Evolutionary conservation across 2,888 invertebrate genomes (phyloP), one percentile per base, ranked within the genome.

Genomic region (Idaea biselata): DNA sequence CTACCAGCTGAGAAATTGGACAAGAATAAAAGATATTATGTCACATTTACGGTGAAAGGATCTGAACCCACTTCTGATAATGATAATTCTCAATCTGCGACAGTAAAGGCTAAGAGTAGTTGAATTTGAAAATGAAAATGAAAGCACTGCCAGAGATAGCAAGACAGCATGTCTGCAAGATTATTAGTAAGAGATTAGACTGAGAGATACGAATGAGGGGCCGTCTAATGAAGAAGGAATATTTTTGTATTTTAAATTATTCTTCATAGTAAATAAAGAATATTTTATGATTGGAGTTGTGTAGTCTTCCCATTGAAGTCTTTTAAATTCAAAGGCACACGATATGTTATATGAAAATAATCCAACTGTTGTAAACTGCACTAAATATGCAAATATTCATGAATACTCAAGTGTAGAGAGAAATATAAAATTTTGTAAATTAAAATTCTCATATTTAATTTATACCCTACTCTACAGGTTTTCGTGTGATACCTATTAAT

Each of bases 21-120:
- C 84, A 96, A 96, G 81, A 97, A 96, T 82, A 98, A 97, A 87
- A 94, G 97, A 80, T 98, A 98, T 88, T 97, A 97, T 85, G 97
- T 98, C 65, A 98, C 97, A 60, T 97, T 98, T 82, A 97, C 97
- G 33, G 97, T 98, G 4, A 97, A 97, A 85, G 97, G 97, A 60
- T 94, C 94, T 3, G 93, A 93, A 65, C 92, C 92, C 32, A 90
- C 93, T n/a, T 91, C 91, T 0, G 94, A 94, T 58, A 93, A 88
- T 64, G 93, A 93, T 58, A 93, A 89, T 60, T 84, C 89, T 18
- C 86, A 80, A 71, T 93, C 76, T 76, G 87, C 81, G 76, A 93
- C 87, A 73, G 85, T 69, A 79, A 93, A 85, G 84, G 88, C 82
- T 8, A 91, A 90, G 73, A 81, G 82, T 68, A 82, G 69, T 88